phyloP scores from a whole-genome alignment of 35 echinoderm and acorn worm genomes.

The Heliocidaris erythrogramma region DNA sequence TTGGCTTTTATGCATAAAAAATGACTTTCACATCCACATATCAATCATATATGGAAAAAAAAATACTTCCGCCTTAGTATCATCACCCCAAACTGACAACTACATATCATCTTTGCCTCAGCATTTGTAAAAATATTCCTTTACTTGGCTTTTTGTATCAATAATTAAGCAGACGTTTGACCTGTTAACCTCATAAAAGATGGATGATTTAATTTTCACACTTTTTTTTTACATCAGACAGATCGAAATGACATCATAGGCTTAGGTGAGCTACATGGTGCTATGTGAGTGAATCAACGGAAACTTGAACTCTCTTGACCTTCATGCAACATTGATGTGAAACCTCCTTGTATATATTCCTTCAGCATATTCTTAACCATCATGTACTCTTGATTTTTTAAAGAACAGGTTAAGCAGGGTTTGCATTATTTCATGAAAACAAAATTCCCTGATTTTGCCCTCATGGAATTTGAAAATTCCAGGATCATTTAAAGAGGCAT shows the following conservation, averaged over 20 bases:
- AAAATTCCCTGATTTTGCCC: no score
- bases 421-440: no score
- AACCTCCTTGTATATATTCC: slow-evolving; percentile 1
- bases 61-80: background rate
- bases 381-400: no score
- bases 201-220: background rate
- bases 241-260: background rate
- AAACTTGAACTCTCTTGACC: background rate
- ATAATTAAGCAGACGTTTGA: background rate
- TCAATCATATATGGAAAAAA: background rate
- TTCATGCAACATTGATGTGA: background rate
- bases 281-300: background rate
- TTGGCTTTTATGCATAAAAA: background rate
- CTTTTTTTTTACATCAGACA: background rate
- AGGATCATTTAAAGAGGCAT: no score
- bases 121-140: background rate
- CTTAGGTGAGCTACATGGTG: background rate
- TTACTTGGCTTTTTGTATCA: background rate
- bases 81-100: background rate
- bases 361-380: background rate
- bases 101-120: background rate
- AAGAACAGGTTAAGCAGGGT: no score
- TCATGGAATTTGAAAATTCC: no score
- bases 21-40: background rate
- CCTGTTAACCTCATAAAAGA: background rate